Base-by-base conservation (phyloP, 2,888 invertebrate species). In the Drosophila koepferae region DNA sequence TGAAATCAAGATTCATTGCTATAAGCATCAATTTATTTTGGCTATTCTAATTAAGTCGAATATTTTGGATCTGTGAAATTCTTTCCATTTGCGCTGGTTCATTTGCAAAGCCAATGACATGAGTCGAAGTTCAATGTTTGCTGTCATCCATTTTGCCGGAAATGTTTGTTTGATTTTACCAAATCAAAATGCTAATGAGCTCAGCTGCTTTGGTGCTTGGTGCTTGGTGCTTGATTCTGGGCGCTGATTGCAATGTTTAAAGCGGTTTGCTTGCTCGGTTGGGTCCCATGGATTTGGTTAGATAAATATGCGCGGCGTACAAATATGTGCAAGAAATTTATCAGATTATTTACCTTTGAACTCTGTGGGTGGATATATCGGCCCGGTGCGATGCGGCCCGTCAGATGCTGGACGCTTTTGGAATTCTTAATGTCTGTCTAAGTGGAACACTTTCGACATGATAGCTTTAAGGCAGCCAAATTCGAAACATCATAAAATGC, bases 261-360 rank as follows among this genome's bases (percentile, higher is more conserved):
- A 51, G 58, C 59, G 72, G 62, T 66, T 66, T 72, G 36, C 63
- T 58, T 62, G 74, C 54, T 74, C 62, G 74, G 60, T 43, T 74
- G 74, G 18, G 14, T 53, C 66, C 16, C 59, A 31, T 43, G 58
- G 48, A 72, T 63, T 61, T 60, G 67, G 63, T 61, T 61, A 49
- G 38, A 64, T 41, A 65, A 80, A 83, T 71, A 71, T 72, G 55
- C 28, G 31, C 28, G 41, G 38, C 41, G 36, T 58, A 81, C 67
- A 74, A 78, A 87, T 81, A 78, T 62, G 48, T 44, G 43, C 48
- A 61, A 43, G 55, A 16, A 46, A 43, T 54, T 74, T 64, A 76
- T 77, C 53, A 67, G 88, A 84, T 81, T 89, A 64, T 87, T 84
- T 84, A 89, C 90, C 84, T 89, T 84, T 84, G 90, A 89, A 78